Conservation (phyloP, 1,140 invertebrate genomes). For the Chionoecetes opilio region DNA sequence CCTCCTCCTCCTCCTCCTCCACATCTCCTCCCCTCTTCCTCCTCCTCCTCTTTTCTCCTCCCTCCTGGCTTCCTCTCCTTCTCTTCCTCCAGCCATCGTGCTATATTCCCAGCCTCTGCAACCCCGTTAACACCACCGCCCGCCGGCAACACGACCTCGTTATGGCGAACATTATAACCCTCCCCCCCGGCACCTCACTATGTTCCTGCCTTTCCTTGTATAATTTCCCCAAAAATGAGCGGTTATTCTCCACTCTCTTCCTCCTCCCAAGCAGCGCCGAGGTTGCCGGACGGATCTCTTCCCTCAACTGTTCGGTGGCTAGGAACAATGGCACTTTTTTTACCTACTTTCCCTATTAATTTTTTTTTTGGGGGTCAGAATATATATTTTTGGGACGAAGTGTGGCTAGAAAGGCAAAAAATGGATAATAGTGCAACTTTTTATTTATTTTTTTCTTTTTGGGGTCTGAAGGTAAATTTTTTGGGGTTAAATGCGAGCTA, state of each 20-base stretch:
- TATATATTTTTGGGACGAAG: too few relatives aligned
- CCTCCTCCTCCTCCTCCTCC: not conserved
- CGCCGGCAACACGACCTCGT: constrained; percentile 13
- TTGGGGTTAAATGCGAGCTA: too few relatives aligned
- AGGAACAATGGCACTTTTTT: not conserved
- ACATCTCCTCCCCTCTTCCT: not conserved
- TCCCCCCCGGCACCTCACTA: not conserved
- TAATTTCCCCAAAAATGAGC: not conserved
- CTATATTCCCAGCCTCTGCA: constrained; percentile 18
- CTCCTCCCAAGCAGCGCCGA: not conserved
- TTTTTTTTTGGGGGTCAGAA: too few relatives aligned
- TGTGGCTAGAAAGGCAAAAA: too few relatives aligned
- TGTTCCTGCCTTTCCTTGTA: not conserved
- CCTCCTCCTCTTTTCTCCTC: not conserved
- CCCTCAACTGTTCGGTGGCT: too few relatives aligned
- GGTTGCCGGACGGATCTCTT: not conserved
- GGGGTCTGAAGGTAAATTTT: too few relatives aligned
- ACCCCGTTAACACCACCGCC: constrained; percentile 5
- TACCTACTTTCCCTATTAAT: too few relatives aligned
- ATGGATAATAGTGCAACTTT: too few relatives aligned
- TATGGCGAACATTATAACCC: not conserved
- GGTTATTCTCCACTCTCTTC: not conserved
- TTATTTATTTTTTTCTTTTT: too few relatives aligned
- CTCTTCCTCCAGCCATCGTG: not conserved
- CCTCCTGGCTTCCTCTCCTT: not conserved